Base-by-base conservation (phyloP, 2,113 vertebrate species). In the Rostratula benghalensis region DNA sequence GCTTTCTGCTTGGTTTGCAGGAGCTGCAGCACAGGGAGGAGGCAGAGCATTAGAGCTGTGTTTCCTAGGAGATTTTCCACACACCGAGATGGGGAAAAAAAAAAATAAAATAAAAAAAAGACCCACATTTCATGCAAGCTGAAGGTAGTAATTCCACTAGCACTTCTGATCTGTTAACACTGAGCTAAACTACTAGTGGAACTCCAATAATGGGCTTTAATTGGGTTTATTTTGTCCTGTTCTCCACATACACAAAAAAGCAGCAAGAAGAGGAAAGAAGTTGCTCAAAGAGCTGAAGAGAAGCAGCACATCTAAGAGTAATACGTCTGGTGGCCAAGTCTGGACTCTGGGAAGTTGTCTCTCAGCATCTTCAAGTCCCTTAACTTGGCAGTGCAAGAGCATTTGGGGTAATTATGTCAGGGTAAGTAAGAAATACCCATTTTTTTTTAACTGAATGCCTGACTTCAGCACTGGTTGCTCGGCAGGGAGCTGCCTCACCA, bases 61-160 rank as follows among this genome's bases (percentile, higher is more conserved):
- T 96, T 95, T 95, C 94, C 94, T 94, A 94, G 96, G 96, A 97
- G 95, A 97, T 97, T 79, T 96, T 91, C 92, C 92, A 87, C 95
- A 89, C 94, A 71, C 81, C 23, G 11, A 10, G 54, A 48, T 41
- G 41, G 23, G 23, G 27, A 9, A 1, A 23, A 27, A 23, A n/a
- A 20, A 9, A 1, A 23, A 27, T 19, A n/a, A 20, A 33, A 24
- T 6, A 10, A 45, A 39, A 39, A 39, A 41, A 48, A 9, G 1
- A 1, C 37, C n/a, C 54, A 20, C 79, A 7, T 76, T 77, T 77
- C 11, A 2, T 4, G 11, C 27, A 31, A 23, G 24, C 54, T 69
- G 76, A 80, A 83, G 54, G 91, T 7, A 43, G 30, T 12, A 27
- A 65, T 89, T 60, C 61, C 15, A 9, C 54, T 7, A 37, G 27